Evolutionary conservation across 2,113 vertebrate genomes (phyloP).

Genomic region (Bubo blakistoni): DNA sequence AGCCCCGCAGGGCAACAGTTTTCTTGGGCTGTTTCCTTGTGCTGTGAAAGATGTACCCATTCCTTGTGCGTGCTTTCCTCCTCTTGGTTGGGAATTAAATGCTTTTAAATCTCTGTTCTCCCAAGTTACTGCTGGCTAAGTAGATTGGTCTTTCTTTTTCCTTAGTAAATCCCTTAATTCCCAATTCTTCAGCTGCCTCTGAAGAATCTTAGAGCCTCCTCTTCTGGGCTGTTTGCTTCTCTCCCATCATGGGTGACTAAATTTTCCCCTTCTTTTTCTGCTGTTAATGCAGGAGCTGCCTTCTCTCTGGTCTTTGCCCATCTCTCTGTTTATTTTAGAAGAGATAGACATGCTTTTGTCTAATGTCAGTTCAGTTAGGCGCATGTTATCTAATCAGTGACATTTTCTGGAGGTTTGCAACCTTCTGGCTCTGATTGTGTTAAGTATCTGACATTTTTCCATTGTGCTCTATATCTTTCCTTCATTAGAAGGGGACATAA

Average conservation of each 20-base stretch:
- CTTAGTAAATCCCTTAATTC: not conserved
- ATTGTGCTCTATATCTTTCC: not conserved
- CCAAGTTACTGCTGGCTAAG: not conserved
- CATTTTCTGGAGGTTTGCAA: not conserved
- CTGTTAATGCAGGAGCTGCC: not conserved
- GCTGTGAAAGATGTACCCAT: not conserved
- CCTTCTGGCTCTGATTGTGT: not conserved
- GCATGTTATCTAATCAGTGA: not conserved
- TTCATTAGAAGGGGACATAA: not conserved
- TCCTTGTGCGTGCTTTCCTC: not conserved
- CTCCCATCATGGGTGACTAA: not conserved
- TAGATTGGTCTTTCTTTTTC: not conserved
- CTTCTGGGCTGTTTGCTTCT: not conserved
- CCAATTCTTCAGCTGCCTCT: not conserved
- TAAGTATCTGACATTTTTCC: not conserved
- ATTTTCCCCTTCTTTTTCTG: not conserved
- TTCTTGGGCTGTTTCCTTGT: not conserved
- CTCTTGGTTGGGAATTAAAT: not conserved
- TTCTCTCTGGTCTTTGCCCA: not conserved
- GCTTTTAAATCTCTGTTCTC: not conserved
- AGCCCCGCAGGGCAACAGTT: not conserved
- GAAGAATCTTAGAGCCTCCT: not conserved
- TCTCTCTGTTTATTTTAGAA: not conserved
- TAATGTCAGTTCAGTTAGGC: not conserved
- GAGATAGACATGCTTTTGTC: not conserved